Conservation (phyloP, 2,113 vertebrate species). For the Pelecanoides urinatrix region DNA sequence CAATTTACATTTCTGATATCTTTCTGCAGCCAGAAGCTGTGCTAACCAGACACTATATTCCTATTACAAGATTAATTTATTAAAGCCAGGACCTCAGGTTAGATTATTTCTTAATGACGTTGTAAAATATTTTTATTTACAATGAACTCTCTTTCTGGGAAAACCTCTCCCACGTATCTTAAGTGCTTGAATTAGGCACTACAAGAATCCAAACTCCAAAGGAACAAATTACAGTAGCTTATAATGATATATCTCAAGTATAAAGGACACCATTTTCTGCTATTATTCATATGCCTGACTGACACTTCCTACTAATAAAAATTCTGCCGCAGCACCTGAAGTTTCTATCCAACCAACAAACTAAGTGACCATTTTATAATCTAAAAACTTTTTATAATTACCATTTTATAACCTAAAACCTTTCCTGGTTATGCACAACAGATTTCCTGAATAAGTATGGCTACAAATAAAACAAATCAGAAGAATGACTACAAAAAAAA, state of each 20-base stretch:
- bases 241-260: not conserved
- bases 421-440: not conserved
- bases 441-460: not conserved
- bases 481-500: not conserved
- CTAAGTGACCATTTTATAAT: not conserved
- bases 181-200: not conserved
- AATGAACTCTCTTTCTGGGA: not conserved
- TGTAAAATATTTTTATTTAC: not conserved
- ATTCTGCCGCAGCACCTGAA: not conserved
- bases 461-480: not conserved
- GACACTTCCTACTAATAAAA: not conserved
- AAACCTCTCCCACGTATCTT: not conserved
- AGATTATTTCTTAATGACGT: not conserved
- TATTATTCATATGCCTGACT: not conserved
- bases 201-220: not conserved
- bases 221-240: not conserved
- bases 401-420: not conserved
- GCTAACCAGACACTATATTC: not conserved
- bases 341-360: not conserved
- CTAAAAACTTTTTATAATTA: not conserved
- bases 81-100: not conserved
- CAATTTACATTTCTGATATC: not conserved
- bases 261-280: not conserved
- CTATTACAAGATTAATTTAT: not conserved
- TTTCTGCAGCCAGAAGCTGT: not conserved